Percentiles rank a stretch among this genome's conserved stretches.
Conservation (phyloP, 2,888 invertebrate genomes). For the Drosophila maculinotata region DNA sequence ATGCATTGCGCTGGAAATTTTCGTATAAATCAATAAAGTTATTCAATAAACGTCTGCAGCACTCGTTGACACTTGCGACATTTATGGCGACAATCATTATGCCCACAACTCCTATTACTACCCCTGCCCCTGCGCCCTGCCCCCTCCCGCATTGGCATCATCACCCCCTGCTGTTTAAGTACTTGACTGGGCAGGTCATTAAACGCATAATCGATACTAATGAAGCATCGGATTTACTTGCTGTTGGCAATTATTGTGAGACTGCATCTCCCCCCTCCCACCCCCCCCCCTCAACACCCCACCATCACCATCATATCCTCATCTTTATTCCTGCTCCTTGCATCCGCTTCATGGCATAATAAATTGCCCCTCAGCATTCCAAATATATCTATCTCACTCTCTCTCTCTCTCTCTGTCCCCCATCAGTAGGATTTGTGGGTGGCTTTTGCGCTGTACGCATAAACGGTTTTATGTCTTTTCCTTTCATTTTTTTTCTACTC, state of each 20-base stretch:
- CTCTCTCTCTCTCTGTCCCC: conserved; percentile 47
- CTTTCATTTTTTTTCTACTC: background rate
- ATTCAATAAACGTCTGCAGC: conserved; percentile 68
- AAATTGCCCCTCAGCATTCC: conserved; percentile 63
- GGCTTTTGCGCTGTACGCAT: conserved; percentile 39
- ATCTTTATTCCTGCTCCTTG: conserved; percentile 27
- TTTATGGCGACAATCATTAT: conserved; percentile 77
- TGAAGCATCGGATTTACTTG: conserved; percentile 74
- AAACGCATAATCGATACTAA: conserved; percentile 77
- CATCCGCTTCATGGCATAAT: conserved; percentile 66
- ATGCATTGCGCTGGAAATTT: conserved; percentile 49
- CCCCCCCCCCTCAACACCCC: background rate
- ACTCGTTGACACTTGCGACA: conserved; percentile 62
- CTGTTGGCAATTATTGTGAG: conserved; percentile 72
- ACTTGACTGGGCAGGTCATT: conserved; percentile 56
- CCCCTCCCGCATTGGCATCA: background rate
- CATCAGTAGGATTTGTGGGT: conserved; percentile 47
- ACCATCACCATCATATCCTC: conserved; percentile 1
- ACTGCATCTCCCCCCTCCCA: conserved; percentile 40
- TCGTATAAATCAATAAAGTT: conserved; percentile 73
- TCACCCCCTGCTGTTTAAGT: background rate
- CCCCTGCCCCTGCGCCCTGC: background rate
- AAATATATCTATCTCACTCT: conserved; percentile 62
- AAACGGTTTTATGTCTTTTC: conserved; percentile 61
- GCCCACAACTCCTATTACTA: conserved; percentile 3